phyloP scores from a whole-genome alignment of 2,888 invertebrate genomes.

The Zhengitettix transpicula region DNA sequence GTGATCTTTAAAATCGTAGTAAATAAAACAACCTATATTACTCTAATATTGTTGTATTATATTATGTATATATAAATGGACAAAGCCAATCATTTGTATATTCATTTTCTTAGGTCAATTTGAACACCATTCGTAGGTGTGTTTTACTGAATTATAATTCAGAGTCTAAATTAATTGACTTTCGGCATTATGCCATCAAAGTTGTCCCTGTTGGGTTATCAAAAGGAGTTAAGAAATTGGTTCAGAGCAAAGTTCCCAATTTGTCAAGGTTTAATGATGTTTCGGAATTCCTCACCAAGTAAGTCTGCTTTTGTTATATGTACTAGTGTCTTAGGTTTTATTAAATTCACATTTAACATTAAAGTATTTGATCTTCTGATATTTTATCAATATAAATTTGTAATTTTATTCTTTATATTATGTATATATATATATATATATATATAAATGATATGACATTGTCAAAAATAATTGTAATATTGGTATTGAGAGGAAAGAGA shows the following conservation, averaged over 20 bases:
- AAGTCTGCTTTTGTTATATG: slow-evolving; percentile 24
- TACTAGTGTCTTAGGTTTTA: no score
- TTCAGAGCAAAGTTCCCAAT: slow-evolving; percentile 83
- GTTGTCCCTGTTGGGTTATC: slow-evolving; percentile 81
- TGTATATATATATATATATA: no score
- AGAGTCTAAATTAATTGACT: slow-evolving; percentile 67
- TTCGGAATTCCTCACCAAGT: slow-evolving; percentile 75
- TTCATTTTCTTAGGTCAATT: slow-evolving; percentile 47
- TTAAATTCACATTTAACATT: slow-evolving; percentile 5
- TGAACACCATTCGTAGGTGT: slow-evolving; percentile 73
- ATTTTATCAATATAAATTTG: no score
- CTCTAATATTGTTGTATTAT: no score
- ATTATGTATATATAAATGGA: no score
- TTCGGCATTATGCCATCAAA: slow-evolving; percentile 90
- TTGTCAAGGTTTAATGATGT: slow-evolving; percentile 69
- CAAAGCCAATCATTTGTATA: neutral
- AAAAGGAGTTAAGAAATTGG: slow-evolving; percentile 80
- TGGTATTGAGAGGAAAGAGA: no score
- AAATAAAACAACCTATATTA: no score
- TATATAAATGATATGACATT: no score
- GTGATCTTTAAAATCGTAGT: no score
- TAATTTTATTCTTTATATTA: neutral
- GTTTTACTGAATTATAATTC: slow-evolving; percentile 82
- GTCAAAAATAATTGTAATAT: no score
- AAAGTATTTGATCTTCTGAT: neutral